phyloP scores from a whole-genome alignment of 2,888 invertebrate species.

The Phorcus lineatus region DNA sequence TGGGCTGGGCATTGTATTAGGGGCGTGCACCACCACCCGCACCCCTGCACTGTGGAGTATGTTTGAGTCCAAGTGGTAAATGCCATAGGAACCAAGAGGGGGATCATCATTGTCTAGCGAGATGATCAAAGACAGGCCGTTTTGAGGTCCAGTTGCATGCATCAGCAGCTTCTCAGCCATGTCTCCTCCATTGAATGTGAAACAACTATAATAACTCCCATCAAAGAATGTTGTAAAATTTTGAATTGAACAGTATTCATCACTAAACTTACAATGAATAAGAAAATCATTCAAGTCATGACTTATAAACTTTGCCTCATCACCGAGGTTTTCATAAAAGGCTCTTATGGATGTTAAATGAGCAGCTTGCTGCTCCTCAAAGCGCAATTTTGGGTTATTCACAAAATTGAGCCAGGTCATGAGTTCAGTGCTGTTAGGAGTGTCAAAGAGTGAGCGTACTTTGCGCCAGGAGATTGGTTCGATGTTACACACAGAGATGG shows the following conservation, averaged over 20 bases:
- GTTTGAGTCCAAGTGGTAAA: constrained; percentile 66
- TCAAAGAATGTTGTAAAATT: constrained; percentile 67
- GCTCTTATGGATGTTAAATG: constrained; percentile 62
- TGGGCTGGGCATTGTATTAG: constrained; percentile 70
- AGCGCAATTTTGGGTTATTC: constrained; percentile 41
- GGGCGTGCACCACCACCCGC: constrained; percentile 70
- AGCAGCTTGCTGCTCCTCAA: constrained; percentile 47
- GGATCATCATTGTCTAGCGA: constrained; percentile 70
- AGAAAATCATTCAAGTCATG: constrained; percentile 65
- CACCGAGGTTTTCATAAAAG: constrained; percentile 68
- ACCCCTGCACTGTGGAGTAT: constrained; percentile 69
- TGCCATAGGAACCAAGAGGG: constrained; percentile 61
- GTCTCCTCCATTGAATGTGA: constrained; percentile 68
- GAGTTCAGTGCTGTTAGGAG: constrained; percentile 40
- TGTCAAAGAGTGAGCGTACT: constrained; percentile 47
- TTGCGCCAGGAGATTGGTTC: constrained; percentile 66
- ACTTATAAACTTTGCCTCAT: constrained; percentile 60
- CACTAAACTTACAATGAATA: constrained; percentile 66
- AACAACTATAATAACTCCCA: constrained; percentile 71
- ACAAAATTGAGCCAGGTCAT: constrained; percentile 57
- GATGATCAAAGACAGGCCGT: constrained; percentile 68
- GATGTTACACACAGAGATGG: constrained; percentile 71
- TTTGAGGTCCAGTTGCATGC: constrained; percentile 70
- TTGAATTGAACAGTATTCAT: constrained; percentile 50
- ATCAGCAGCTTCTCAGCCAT: constrained; percentile 55